Percentiles rank a stretch among this genome's conserved stretches.
Conservation (phyloP, 2,113 vertebrate species). For the Butorides virescens region DNA sequence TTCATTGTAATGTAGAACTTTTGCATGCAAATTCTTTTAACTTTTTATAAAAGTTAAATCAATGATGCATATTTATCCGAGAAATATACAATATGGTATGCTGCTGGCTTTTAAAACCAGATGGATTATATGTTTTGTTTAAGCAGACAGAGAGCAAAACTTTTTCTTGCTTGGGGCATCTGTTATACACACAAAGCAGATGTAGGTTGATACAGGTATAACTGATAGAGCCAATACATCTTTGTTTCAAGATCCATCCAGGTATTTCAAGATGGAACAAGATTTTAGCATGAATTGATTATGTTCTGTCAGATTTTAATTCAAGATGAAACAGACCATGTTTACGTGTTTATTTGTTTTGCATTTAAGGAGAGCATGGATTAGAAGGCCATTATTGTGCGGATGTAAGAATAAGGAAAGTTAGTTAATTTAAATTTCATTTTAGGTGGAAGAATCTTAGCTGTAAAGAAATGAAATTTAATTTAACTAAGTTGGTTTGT, state of each 20-base stretch:
- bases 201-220: not conserved
- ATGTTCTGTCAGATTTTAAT: not conserved
- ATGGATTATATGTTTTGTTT: not conserved
- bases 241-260: not conserved
- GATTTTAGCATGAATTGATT: not conserved
- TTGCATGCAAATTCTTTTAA: not conserved
- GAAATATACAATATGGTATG: not conserved
- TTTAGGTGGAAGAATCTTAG: not conserved
- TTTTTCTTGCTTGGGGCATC: not conserved
- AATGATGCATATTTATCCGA: accelerated
- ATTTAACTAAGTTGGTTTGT: not conserved
- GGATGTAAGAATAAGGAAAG: not conserved
- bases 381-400: not conserved
- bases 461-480: not conserved
- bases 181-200: not conserved
- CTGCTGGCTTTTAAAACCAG: not conserved
- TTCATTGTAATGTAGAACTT: not conserved
- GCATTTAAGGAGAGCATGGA: not conserved
- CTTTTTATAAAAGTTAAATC: not conserved
- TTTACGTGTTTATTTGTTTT: not conserved
- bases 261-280: not conserved
- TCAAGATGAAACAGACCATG: not conserved
- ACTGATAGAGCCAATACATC: not conserved
- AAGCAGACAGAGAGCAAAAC: not conserved
- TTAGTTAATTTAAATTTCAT: not conserved